A percentile compares a stretch with the other conserved stretches of the same genome.
These are phyloP conservation scores for Saccopteryx bilineata DNA, from an alignment of 2,113 vertebrate genomes.

Conservation along the genomic window DNA sequence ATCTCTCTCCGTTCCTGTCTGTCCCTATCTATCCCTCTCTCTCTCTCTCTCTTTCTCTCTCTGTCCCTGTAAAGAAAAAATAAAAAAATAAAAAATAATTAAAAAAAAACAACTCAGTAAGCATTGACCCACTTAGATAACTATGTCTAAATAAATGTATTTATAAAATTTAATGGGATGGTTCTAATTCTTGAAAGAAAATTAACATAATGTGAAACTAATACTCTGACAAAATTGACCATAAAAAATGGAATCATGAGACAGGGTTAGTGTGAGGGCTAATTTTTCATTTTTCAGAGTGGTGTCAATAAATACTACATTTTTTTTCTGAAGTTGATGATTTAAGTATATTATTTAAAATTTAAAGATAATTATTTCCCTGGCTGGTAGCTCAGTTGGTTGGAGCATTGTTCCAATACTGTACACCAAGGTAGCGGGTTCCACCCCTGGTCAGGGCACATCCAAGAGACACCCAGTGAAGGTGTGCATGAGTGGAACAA, in stretches of 20 bases:
- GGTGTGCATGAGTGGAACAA: too few species aligned
- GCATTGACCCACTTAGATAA: background rate
- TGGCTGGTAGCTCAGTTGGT: too few species aligned
- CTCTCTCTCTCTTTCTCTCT: too few species aligned
- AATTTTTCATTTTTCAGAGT: background rate
- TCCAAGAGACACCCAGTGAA: too few species aligned
- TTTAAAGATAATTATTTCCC: background rate
- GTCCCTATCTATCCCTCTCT: too few species aligned
- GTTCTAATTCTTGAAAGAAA: background rate
- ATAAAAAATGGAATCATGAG: background rate
- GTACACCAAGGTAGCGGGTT: too few species aligned
- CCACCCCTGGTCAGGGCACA: too few species aligned
- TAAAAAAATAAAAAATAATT: background rate
- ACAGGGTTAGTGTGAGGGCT: background rate
- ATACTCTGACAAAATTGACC: background rate
- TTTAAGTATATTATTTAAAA: background rate
- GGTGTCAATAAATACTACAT: background rate
- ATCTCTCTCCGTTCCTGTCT: too few species aligned
- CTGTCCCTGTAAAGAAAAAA: too few species aligned
- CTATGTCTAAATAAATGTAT: background rate
- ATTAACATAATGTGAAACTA: conserved; percentile 8
- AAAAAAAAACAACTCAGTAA: background rate
- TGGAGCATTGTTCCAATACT: too few species aligned
- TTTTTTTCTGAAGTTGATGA: background rate
- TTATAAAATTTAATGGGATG: background rate